A percentile compares a stretch with the other conserved stretches of the same genome.
Conservation (phyloP, 1,140 invertebrate species). For the Gryon sp. region DNA sequence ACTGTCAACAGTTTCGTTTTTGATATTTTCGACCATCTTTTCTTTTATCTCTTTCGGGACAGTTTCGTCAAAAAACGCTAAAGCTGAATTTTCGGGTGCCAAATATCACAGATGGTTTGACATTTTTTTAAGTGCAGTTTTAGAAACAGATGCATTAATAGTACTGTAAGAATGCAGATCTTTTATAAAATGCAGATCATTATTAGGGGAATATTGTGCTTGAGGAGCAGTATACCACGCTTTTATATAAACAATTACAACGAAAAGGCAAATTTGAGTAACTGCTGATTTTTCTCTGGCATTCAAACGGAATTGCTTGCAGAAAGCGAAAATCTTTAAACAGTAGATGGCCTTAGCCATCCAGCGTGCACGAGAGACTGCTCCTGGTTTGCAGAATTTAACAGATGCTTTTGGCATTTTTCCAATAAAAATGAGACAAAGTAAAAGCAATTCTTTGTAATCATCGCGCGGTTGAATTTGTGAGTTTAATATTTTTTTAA, state of each 20-base stretch:
- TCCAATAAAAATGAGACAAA: slow-evolving; percentile 1
- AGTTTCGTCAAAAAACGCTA: slow-evolving; percentile 19
- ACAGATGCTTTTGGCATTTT: background rate
- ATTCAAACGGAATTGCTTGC: slow-evolving; percentile 10
- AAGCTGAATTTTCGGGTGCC: slow-evolving; percentile 23
- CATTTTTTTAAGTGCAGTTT: slow-evolving; percentile 42
- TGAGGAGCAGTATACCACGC: slow-evolving; percentile 60
- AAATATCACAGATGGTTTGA: slow-evolving; percentile 43
- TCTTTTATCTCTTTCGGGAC: slow-evolving; percentile 5
- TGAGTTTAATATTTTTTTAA: too few species aligned
- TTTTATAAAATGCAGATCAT: slow-evolving; percentile 50
- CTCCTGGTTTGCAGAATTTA: slow-evolving; percentile 52
- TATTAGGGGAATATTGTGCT: too few species aligned
- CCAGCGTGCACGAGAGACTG: slow-evolving; percentile 69
- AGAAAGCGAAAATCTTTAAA: slow-evolving; percentile 73
- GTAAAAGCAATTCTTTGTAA: too few species aligned
- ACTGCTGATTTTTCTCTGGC: slow-evolving; percentile 1
- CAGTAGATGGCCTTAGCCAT: too few species aligned
- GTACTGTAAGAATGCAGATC: slow-evolving; percentile 31
- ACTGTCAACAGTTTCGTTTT: too few species aligned
- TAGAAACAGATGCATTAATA: slow-evolving; percentile 24
- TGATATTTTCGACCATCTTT: too few species aligned
- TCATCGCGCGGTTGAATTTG: too few species aligned
- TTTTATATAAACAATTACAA: slow-evolving; percentile 26
- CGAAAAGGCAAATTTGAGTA: slow-evolving; percentile 5